Evolutionary conservation across 2,797 vertebrate species (phyloP), one percentile per base, ranked within the genome.

Genomic region (Lates japonicus): DNA sequence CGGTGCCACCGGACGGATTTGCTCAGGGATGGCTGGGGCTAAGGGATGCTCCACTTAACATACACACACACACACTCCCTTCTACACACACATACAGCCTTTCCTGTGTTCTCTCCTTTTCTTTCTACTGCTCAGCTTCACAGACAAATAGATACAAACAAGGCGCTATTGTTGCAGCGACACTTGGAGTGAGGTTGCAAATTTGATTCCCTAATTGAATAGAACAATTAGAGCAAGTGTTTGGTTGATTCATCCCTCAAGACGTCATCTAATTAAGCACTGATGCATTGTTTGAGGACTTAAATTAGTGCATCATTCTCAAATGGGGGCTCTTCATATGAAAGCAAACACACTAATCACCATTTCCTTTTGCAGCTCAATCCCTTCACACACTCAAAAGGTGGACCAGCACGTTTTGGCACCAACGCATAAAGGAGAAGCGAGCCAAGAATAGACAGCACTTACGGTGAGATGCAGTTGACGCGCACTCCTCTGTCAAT

Each of bases 381-480:
- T 75, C 67, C 59, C 58, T 73, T 3, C 17, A 57, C 39, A 62
- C 51, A 67, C 87, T 76, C 72, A 65, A 65, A 69, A 88, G 74
- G 78, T 85, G 70, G 65, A 83, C 49, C 5, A 0, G 41, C 39
- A 37, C 17, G 19, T 52, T 81, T 76, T 74, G 67, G 80, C 72
- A 44, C 39, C 29, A 29, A 31, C 35, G 49, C 19, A 37, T 2
- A n/a, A 52, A 16, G 31, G 70, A 58, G 42, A 51, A 17, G 31
- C 20, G 19, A 59, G 64, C 62, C 35, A 33, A 62, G 57, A 66
- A 39, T 0, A 41, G 68, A 60, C 49, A 22, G 42, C 86, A 95
- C 96, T 97, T 86, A 97, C 94, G 96, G 96, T 29, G 96, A 97
- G 91, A 97, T 93, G 90, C 96, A 96, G 93, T 96, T 95, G 90